These are phyloP conservation scores for Odocoileus virginianus DNA, from an alignment of 2,113 vertebrate species.

Conservation along the genomic window DNA sequence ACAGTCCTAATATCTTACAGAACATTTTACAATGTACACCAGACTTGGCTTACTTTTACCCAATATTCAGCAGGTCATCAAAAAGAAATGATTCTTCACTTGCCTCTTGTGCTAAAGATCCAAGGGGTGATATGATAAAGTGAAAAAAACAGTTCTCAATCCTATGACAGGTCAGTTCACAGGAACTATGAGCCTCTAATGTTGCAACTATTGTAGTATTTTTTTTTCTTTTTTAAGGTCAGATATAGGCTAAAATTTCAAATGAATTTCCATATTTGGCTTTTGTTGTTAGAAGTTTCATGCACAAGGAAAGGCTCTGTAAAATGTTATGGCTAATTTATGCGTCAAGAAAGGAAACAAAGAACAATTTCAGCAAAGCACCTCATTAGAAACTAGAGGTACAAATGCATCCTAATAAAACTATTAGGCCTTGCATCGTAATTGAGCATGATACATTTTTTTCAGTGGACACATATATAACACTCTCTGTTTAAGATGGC, in stretches of 20 bases:
- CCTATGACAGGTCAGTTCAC: not conserved
- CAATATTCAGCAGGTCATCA: not conserved
- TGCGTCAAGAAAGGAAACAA: slow-evolving; percentile 2
- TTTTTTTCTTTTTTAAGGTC: not conserved
- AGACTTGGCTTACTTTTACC: not conserved
- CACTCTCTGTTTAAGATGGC: not conserved
- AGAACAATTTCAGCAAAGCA: not conserved
- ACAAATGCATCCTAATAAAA: not conserved
- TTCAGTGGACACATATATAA: not conserved
- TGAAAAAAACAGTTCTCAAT: not conserved
- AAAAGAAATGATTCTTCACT: not conserved
- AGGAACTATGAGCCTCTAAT: not conserved
- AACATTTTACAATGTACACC: not conserved
- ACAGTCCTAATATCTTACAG: not conserved
- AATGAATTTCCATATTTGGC: not conserved
- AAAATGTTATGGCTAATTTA: not conserved
- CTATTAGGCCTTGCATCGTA: not conserved
- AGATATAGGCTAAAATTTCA: not conserved
- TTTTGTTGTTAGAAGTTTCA: not conserved
- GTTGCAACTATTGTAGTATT: not conserved
- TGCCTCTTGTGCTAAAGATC: not conserved
- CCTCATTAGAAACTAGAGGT: not conserved
- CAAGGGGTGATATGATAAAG: not conserved
- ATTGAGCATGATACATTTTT: not conserved
- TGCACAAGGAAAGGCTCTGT: not conserved